These are phyloP conservation scores for Drosophila sordidapex DNA, from an alignment of 2,888 invertebrate species.

Conservation along the genomic window DNA sequence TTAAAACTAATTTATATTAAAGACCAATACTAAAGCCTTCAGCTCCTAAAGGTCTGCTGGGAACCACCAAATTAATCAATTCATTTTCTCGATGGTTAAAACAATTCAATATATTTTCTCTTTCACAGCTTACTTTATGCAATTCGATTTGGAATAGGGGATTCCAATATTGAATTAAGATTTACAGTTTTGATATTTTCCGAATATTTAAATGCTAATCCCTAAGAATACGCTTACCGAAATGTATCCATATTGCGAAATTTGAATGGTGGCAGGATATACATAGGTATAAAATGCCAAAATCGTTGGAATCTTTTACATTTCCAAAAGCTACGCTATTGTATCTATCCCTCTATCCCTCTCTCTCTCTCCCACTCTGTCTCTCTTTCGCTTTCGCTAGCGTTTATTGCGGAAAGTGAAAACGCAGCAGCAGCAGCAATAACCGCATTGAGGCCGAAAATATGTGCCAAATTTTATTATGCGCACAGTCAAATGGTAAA, in stretches of 20 bases:
- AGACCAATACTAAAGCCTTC: background rate
- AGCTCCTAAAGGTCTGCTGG: background rate
- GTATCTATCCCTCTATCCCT: background rate
- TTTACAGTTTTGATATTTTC: background rate
- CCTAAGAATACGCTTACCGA: background rate
- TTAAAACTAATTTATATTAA: background rate
- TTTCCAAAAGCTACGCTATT: slow-evolving; percentile 43
- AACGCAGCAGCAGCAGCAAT: slow-evolving; percentile 51
- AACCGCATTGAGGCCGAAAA: slow-evolving; percentile 67
- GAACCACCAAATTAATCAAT: background rate
- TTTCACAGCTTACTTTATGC: background rate
- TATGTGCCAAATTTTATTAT: slow-evolving; percentile 78
- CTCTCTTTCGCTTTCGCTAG: background rate
- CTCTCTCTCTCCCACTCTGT: background rate
- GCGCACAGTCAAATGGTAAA: slow-evolving; percentile 72
- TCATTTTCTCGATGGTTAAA: background rate
- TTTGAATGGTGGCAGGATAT: slow-evolving; percentile 1
- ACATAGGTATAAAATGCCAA: slow-evolving; percentile 5
- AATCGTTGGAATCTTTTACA: slow-evolving; percentile 38
- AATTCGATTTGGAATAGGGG: background rate
- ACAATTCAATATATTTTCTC: background rate
- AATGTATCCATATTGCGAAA: background rate
- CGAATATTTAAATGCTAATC: background rate
- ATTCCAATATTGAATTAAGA: background rate
- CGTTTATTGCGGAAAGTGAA: slow-evolving; percentile 50